Percentiles rank a stretch among this genome's conserved stretches.
These are phyloP conservation scores for Karalla daura DNA, from an alignment of 2,797 vertebrate genomes.

Conservation along the genomic window DNA sequence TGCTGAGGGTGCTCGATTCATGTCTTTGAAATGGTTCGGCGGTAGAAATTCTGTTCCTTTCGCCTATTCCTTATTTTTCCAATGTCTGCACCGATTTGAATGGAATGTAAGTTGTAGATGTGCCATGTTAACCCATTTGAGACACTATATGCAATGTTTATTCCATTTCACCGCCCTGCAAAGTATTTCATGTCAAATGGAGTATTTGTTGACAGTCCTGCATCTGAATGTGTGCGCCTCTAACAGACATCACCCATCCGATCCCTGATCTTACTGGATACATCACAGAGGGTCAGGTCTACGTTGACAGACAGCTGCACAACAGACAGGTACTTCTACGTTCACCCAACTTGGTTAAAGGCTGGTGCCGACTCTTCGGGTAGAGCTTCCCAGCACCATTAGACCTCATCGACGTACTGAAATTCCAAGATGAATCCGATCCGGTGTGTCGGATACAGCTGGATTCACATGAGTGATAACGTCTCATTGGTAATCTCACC, in stretches of 20 bases:
- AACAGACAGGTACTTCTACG: conserved; percentile 85
- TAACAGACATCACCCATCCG: conserved; percentile 87
- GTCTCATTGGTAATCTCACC: too few relatives aligned
- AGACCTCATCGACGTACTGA: too few relatives aligned
- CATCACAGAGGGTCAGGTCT: conserved; percentile 89
- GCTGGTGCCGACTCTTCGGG: background rate
- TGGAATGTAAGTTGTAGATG: background rate
- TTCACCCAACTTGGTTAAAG: background rate
- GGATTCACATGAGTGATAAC: too few relatives aligned
- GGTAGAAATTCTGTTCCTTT: conserved; percentile 5
- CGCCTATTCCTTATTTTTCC: background rate
- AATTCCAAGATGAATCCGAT: too few relatives aligned
- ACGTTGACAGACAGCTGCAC: conserved; percentile 88
- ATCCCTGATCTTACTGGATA: conserved; percentile 89
- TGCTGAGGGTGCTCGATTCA: conserved; percentile 28
- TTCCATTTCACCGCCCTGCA: background rate
- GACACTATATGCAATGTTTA: background rate
- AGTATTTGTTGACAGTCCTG: background rate
- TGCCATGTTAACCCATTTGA: background rate
- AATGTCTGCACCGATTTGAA: background rate
- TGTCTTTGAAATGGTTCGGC: conserved; percentile 9
- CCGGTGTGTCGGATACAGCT: too few relatives aligned
- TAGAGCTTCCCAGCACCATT: background rate
- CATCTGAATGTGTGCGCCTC: conserved; percentile 19
- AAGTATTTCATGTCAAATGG: background rate